Evolutionary conservation across 2,888 invertebrate species (phyloP).

Genomic region (Glaucopsyche alexis): DNA sequence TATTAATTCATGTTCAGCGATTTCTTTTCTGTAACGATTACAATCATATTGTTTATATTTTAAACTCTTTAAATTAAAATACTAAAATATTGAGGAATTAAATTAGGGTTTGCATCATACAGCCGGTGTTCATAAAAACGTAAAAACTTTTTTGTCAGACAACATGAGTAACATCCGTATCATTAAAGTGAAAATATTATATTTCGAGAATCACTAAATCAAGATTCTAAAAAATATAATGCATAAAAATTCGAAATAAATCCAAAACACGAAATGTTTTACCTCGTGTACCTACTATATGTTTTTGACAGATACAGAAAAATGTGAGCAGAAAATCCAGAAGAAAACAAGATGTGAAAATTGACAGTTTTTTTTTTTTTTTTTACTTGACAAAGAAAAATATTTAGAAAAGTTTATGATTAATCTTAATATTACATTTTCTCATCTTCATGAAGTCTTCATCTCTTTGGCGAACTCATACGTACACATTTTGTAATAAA

Average conservation of each 20-base stretch:
- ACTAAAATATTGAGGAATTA: neutral
- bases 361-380: neutral
- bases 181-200: neutral
- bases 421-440: too few relatives aligned
- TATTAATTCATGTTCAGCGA: slow-evolving; percentile 15
- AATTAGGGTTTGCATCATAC: neutral
- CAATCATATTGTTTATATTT: neutral
- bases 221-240: neutral
- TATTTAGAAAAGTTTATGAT: too few relatives aligned
- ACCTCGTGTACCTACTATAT: slow-evolving; percentile 4
- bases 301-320: slow-evolving; percentile 14
- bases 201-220: neutral
- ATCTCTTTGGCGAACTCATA: too few relatives aligned
- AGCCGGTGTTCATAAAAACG: neutral
- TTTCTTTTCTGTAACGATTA: slow-evolving; percentile 10
- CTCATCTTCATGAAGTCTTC: too few relatives aligned
- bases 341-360: neutral
- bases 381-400: neutral
- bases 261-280: slow-evolving; percentile 9
- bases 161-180: neutral
- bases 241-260: neutral
- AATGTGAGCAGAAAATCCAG: neutral
- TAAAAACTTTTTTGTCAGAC: neutral
- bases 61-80: neutral
- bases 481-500: too few relatives aligned